phyloP scores from a whole-genome alignment of 2,888 invertebrate species.

The Andrena dorsata region DNA sequence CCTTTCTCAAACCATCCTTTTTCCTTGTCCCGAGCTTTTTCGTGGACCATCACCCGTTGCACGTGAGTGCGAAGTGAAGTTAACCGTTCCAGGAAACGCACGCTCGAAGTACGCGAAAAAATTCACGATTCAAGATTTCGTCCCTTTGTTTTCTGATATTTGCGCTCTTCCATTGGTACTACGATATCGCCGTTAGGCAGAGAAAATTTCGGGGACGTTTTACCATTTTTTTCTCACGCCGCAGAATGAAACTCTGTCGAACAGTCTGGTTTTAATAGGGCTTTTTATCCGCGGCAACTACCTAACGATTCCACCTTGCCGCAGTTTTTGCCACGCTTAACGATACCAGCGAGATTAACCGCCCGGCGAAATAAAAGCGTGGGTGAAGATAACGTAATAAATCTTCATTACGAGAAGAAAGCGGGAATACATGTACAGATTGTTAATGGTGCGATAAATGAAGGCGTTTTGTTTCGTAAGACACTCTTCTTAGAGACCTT shows the following conservation, averaged over 20 bases:
- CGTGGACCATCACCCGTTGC: slow-evolving; percentile 49
- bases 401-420: slow-evolving; percentile 72
- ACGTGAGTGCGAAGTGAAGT: slow-evolving; percentile 66
- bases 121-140: slow-evolving; percentile 45
- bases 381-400: slow-evolving; percentile 67
- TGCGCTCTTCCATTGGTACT: background rate
- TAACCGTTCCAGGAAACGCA: slow-evolving; percentile 48
- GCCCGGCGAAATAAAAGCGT: slow-evolving; percentile 62
- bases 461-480: slow-evolving; percentile 13
- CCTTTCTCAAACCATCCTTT: slow-evolving; percentile 16
- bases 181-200: no score
- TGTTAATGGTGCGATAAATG: slow-evolving; percentile 65
- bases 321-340: slow-evolving; percentile 59
- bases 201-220: background rate
- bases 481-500: background rate
- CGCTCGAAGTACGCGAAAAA: slow-evolving; percentile 22
- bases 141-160: background rate
- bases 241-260: background rate
- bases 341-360: slow-evolving; percentile 70
- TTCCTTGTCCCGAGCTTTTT: slow-evolving; percentile 50
- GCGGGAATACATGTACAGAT: slow-evolving; percentile 44
- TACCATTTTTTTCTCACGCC: background rate
- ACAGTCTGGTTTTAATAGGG: slow-evolving; percentile 26
- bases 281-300: slow-evolving; percentile 38
- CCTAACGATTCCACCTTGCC: slow-evolving; percentile 37